Conservation (phyloP, 1,140 invertebrate species). For the Portunus trituberculatus region DNA sequence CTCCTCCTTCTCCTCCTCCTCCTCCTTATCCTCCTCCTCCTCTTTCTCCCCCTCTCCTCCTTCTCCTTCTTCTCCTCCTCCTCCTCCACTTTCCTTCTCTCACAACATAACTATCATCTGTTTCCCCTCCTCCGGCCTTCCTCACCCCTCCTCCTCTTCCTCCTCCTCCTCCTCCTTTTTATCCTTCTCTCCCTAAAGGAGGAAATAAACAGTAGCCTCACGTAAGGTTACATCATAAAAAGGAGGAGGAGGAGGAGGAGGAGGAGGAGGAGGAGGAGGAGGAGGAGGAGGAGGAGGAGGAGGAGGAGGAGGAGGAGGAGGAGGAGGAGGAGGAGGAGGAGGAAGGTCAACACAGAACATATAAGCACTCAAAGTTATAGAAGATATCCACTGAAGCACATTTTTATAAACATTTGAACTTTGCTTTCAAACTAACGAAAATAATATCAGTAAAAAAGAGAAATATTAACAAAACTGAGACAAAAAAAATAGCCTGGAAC, state of each 20-base stretch:
- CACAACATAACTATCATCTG: too few relatives aligned
- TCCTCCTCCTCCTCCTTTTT: not conserved
- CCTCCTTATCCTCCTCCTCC: not conserved
- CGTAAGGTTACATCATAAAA: not conserved
- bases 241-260: constrained; percentile 8
- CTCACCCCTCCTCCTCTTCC: not conserved
- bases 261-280: too few relatives aligned
- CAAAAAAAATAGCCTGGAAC: too few relatives aligned
- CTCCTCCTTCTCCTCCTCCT: not conserved
- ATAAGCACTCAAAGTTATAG: not conserved
- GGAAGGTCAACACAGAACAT: not conserved
- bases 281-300: too few relatives aligned
- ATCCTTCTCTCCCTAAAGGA: not conserved
- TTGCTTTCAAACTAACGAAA: too few relatives aligned
- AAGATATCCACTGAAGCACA: too few relatives aligned
- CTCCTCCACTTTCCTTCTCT: too few relatives aligned
- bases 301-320: too few relatives aligned
- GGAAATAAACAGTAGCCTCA: not conserved
- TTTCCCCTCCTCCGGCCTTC: not conserved
- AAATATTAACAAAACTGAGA: not conserved
- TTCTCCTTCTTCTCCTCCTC: not conserved
- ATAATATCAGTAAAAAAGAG: not conserved
- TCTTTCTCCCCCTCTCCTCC: not conserved
- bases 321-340: too few relatives aligned
- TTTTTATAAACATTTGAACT: not conserved